phyloP scores from a whole-genome alignment of 2,113 vertebrate species.

The Lophochroa leadbeateri region DNA sequence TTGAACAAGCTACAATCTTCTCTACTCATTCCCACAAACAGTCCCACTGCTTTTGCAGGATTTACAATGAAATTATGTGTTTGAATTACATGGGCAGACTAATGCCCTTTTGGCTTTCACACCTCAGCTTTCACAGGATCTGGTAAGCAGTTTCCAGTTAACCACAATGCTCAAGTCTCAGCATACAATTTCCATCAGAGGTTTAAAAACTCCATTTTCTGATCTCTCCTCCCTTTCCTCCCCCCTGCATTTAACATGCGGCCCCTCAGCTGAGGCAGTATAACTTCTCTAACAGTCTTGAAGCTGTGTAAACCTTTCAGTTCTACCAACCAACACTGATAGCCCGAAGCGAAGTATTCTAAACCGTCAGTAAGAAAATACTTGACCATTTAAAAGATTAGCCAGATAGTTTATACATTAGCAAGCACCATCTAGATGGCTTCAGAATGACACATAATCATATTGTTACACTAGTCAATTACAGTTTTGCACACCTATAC shows the following conservation, averaged over 20 bases:
- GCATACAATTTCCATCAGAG: not conserved
- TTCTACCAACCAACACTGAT: not conserved
- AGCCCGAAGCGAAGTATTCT: not conserved
- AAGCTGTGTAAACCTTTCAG: not conserved
- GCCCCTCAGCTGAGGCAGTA: not conserved
- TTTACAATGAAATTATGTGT: not conserved
- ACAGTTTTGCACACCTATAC: not conserved
- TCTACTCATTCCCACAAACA: not conserved
- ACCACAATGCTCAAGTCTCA: not conserved
- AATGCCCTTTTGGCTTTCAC: not conserved
- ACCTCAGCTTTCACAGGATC: not conserved
- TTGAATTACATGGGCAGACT: not conserved
- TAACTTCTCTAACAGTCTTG: not conserved
- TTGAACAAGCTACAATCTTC: not conserved
- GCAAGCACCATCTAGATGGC: not conserved
- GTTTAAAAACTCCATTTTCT: not conserved
- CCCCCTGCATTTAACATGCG: not conserved
- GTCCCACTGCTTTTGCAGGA: not conserved
- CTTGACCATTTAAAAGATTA: conserved; percentile 37
- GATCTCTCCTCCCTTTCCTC: not conserved
- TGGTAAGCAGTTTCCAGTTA: not conserved
- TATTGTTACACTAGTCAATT: not conserved
- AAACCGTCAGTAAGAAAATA: conserved; percentile 3
- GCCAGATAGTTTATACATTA: conserved; percentile 19
- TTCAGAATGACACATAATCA: not conserved